Percentiles rank a stretch among this genome's conserved stretches.
phyloP scores from a whole-genome alignment of 2,113 vertebrate genomes.

The Salvelinus sp. region DNA sequence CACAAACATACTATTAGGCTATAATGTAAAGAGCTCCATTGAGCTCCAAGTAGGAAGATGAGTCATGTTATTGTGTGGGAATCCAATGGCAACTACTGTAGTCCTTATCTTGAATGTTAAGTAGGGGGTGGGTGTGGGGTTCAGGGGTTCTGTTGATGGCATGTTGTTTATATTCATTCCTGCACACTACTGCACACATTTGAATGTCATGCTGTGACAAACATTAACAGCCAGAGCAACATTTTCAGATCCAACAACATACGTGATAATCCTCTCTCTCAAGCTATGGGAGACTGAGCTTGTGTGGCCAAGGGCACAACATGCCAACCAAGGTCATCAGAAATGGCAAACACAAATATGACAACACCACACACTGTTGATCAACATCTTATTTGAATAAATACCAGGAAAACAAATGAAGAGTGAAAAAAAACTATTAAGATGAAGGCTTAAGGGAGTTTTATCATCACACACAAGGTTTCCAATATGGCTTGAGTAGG shows the following conservation, averaged over 20 bases:
- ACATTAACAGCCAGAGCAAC: background rate
- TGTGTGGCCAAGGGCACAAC: background rate
- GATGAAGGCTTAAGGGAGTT: background rate
- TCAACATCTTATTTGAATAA: background rate
- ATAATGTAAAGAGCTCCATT: background rate
- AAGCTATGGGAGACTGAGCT: background rate
- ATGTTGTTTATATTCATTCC: background rate
- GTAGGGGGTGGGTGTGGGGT: background rate
- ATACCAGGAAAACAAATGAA: background rate
- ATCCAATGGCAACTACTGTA: background rate
- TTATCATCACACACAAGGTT: background rate
- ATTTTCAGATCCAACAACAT: background rate
- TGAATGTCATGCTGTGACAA: background rate
- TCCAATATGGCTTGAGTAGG: background rate
- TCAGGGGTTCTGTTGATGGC: background rate
- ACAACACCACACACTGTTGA: background rate
- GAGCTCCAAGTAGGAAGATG: conserved; percentile 10
- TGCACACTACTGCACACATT: background rate
- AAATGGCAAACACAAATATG: background rate
- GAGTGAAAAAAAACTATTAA: background rate
- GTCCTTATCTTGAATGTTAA: conserved; percentile 16
- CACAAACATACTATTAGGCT: conserved; percentile 27
- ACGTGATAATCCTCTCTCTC: background rate
- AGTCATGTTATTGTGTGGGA: conserved; percentile 16
- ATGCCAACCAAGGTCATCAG: background rate